Evolutionary conservation across 1,140 invertebrate species (phyloP), one percentile per base, ranked within the genome.

Genomic region (Periplaneta americana): DNA sequence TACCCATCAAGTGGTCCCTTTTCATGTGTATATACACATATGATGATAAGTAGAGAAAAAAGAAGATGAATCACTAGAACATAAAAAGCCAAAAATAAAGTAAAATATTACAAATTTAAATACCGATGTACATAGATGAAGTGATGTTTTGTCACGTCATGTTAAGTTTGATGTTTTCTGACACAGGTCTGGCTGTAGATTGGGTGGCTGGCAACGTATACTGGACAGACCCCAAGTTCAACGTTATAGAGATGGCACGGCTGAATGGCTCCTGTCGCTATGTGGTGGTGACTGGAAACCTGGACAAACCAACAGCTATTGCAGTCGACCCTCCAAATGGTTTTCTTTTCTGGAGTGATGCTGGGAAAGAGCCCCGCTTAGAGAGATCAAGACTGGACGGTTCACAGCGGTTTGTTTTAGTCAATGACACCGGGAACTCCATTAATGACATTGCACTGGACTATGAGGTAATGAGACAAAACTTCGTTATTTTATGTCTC

Each of bases 281-380:
- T 85, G 89, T 91, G 31, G 86, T 91, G 9, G 85, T 92, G 8
- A 85, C 89, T 15, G 85, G 85, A 75, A 85, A 87, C 74, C 82
- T 91, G 80, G 88, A 89, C n/a, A 88, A 89, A 79, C 90, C 90
- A 18, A 88, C 86, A 83, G 87, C 91, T 17, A 85, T 95, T 80
- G 91, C 91, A n/a, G 87, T 95, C 37, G 93, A 95, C 89, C 92
- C 93, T 17, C 85, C 87, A 9, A 85, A 85, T 76, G 94, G 94
- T 3, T 90, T 90, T 84, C 83, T 95, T 75, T 94, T 94, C 85
- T 93, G 93, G 90, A 88, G 89, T 48, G 91, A 92, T 84, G 89
- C 87, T 34, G 90, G 90, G 39, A 85, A 84, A 81, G 83, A 80
- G 34, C 85, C 86, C 35, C 90, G 90, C 85, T 89, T 94, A 66